Conservation (phyloP, 1,140 invertebrate genomes). For the Daktulosphaira vitifoliae region DNA sequence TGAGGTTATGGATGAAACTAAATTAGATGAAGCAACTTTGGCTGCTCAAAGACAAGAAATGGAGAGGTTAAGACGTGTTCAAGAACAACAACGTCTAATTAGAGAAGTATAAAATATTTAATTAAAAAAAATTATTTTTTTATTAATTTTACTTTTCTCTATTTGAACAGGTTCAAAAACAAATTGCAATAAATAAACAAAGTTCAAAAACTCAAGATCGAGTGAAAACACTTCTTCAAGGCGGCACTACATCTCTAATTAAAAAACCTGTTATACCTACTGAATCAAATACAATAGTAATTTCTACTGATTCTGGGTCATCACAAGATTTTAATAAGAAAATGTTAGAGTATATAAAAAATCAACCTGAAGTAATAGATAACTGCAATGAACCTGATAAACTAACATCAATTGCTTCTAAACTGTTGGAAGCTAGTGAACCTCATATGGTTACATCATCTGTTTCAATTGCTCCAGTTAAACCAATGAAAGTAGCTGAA, state of each 20-base stretch:
- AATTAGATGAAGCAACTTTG: constrained; percentile 84
- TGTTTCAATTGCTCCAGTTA: constrained; percentile 47
- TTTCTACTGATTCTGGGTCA: constrained; percentile 48
- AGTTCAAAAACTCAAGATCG: constrained; percentile 56
- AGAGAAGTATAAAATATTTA: constrained; percentile 49
- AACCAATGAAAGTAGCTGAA: constrained; percentile 32
- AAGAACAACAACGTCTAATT: constrained; percentile 70
- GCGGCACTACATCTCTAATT: constrained; percentile 46
- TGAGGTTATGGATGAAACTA: constrained; percentile 85
- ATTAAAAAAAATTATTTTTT: background rate
- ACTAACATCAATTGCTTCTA: constrained; percentile 36
- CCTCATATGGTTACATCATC: constrained; percentile 44
- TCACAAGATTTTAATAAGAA: constrained; percentile 41
- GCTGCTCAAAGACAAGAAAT: constrained; percentile 85
- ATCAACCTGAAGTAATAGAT: constrained; percentile 43
- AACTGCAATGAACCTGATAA: constrained; percentile 42
- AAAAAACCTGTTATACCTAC: constrained; percentile 43
- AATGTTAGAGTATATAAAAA: constrained; percentile 44
- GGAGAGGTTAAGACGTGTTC: constrained; percentile 72
- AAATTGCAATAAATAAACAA: constrained; percentile 59
- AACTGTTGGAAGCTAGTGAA: constrained; percentile 32
- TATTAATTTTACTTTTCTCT: background rate
- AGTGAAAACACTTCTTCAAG: constrained; percentile 60
- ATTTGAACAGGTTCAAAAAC: constrained; percentile 53
- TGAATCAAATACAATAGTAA: constrained; percentile 49